Base-by-base conservation (phyloP, 2,888 invertebrate species). In the Eumacrocentrus americanus region DNA sequence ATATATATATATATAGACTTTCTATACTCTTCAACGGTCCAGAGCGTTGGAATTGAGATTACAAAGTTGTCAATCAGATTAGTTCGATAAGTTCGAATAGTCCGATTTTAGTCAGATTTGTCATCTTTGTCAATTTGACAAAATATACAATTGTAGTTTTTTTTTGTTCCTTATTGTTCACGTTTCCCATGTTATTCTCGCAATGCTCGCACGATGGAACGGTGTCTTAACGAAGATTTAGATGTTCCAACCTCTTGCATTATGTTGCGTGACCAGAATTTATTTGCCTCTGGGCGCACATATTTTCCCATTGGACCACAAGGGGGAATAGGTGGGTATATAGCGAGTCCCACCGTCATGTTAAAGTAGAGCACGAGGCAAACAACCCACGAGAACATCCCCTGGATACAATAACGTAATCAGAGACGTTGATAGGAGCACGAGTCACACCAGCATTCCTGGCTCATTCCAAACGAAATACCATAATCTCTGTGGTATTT, bases 211-310 rank as follows among this genome's bases (percentile, higher is more conserved):
- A 63, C 62, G 62, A 58, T 62, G 54, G 58, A 65, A 59, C 67
- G 61, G 60, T 65, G 65, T 70, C 70, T 69, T 72, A 74, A 73
- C 71, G 73, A 72, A 72, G 75, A 74, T 73, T 74, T 72, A 72
- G 72, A 75, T 69, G 69, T 65, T 67, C 63, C 64, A 67, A 63
- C 67, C 71, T 70, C 70, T 68, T 68, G 71, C 72, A 73, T 76
- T 77, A 74, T 71, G 65, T 71, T 70, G 70, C 71, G 72, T 72
- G 73, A 72, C 74, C 70, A 69, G 74, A 76, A 77, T 76, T 77
- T 76, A 74, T 76, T 74, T 73, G 61, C 62, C 68, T 62, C 63
- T 52, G 47, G 58, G 63, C 61, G 62, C 59, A 42, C 65, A 64
- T 63, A 65, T 64, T 63, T 67, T 63, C 60, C 37, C 25, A 46